A percentile compares a stretch with the other conserved stretches of the same genome.
These are phyloP conservation scores for Natator depressus DNA, from an alignment of 2,113 vertebrate genomes.

Conservation along the genomic window DNA sequence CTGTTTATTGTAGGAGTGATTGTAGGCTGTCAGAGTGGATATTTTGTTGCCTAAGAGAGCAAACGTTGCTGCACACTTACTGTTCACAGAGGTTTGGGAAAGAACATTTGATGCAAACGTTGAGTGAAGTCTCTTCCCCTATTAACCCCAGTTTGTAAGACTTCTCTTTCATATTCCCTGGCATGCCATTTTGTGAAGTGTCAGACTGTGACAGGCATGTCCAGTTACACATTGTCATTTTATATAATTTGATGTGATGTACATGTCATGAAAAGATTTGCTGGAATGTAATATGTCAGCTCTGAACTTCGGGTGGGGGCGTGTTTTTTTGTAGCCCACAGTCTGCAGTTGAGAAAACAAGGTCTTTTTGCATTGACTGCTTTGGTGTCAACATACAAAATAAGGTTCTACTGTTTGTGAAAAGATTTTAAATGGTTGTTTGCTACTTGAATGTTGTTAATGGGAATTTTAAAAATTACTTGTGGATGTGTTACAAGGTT, in stretches of 20 bases:
- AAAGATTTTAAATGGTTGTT: background rate
- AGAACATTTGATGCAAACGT: slow-evolving; percentile 44
- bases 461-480: background rate
- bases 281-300: background rate
- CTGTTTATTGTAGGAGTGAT: slow-evolving; percentile 22
- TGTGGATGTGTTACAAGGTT: background rate
- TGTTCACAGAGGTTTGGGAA: background rate
- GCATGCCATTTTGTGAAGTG: background rate
- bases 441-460: background rate
- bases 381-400: background rate
- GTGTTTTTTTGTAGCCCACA: background rate
- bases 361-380: background rate
- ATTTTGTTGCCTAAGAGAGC: background rate
- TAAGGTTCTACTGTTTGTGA: background rate
- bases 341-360: background rate
- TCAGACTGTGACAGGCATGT: background rate
- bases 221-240: background rate
- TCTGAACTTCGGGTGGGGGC: background rate
- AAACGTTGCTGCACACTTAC: background rate
- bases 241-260: background rate
- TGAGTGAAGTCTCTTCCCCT: background rate
- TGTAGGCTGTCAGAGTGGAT: background rate
- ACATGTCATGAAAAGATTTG: background rate
- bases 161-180: background rate
- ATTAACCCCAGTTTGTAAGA: background rate